phyloP scores from a whole-genome alignment of 1,140 invertebrate species.

The Nilaparvata lugens region DNA sequence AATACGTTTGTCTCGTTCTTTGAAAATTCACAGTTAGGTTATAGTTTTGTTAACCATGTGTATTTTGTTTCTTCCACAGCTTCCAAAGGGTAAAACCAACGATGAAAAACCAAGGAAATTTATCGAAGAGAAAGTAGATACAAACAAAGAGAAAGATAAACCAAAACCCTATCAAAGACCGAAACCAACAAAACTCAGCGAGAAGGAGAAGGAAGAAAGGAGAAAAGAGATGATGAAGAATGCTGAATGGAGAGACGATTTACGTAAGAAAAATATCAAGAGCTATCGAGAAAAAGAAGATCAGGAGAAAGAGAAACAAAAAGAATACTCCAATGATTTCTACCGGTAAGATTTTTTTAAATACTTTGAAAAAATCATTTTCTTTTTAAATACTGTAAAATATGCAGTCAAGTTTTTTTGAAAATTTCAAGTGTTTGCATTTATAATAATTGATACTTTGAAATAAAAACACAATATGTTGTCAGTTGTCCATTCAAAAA shows the following conservation, averaged over 20 bases:
- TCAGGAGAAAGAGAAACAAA: conserved; percentile 41
- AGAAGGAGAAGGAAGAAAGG: conserved; percentile 59
- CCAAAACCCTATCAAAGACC: neutral
- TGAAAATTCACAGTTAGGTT: no score
- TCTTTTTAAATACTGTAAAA: no score
- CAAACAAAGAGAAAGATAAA: conserved; percentile 18
- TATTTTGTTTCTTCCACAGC: neutral
- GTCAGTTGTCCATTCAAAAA: no score
- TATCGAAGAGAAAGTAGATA: conserved; percentile 12
- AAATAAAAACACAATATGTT: no score
- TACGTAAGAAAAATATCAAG: conserved; percentile 51
- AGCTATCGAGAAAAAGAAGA: conserved; percentile 52
- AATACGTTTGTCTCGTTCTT: no score
- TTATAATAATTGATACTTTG: neutral
- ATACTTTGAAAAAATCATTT: neutral
- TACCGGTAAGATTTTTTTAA: conserved; percentile 37
- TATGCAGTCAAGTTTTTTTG: no score
- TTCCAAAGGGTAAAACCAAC: conserved; percentile 1
- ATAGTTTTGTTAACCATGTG: no score
- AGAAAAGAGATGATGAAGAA: conserved; percentile 76
- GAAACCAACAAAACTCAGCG: conserved; percentile 35
- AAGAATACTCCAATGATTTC: conserved; percentile 40
- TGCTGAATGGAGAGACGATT: conserved; percentile 58
- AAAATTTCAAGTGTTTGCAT: no score
- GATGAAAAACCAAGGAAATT: conserved; percentile 9